Conservation (phyloP, 2,888 invertebrate species). For the Eurytoma adleriae region DNA sequence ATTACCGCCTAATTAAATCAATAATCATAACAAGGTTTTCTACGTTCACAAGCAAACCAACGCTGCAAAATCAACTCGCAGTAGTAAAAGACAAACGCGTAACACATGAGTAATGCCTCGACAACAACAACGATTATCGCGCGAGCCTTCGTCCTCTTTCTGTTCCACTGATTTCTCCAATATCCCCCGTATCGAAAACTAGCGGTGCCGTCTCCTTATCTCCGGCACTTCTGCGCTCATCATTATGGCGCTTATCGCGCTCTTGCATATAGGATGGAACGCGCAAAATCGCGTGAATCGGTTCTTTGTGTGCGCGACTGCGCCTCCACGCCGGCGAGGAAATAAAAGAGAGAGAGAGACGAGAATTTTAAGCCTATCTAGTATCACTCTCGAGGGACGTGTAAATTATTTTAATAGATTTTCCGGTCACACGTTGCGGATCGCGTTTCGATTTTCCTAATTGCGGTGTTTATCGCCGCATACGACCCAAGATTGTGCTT, state of each 20-base stretch:
- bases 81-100: too few species aligned
- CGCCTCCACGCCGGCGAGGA: background rate
- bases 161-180: too few species aligned
- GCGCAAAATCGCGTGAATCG: constrained; percentile 1
- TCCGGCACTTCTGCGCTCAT: background rate
- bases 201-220: too few species aligned
- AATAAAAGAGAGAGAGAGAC: background rate
- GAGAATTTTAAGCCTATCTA: background rate
- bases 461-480: background rate
- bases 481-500: background rate
- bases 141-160: too few species aligned
- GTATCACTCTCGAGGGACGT: background rate
- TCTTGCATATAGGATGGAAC: background rate
- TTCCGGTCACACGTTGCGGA: background rate
- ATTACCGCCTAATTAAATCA: too few species aligned
- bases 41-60: too few species aligned
- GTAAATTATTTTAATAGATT: background rate
- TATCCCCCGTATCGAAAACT: too few species aligned
- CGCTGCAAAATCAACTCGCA: too few species aligned
- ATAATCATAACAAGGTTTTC: too few species aligned
- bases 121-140: too few species aligned
- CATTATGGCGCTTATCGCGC: background rate
- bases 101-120: too few species aligned
- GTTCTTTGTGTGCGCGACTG: constrained; percentile 4
- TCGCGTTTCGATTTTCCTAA: background rate